These are phyloP conservation scores for Agrilus planipennis DNA, from an alignment of 1,140 invertebrate genomes.

Conservation along the genomic window DNA sequence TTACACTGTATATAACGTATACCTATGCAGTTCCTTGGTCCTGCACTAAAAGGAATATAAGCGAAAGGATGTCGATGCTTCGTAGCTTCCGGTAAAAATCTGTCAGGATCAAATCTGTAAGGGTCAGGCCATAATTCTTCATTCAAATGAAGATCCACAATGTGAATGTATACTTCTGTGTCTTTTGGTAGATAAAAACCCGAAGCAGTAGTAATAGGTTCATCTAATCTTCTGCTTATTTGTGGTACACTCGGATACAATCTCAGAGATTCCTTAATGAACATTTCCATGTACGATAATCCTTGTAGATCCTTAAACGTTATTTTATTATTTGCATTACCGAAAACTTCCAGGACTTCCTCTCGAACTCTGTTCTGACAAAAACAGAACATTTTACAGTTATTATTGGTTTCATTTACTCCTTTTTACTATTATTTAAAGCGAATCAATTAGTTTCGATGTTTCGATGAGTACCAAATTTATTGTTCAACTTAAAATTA, in stretches of 20 bases:
- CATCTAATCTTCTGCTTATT: conserved; percentile 40
- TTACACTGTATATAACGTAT: background rate
- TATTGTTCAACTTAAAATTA: background rate
- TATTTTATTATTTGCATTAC: conserved; percentile 18
- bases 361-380: conserved; percentile 13
- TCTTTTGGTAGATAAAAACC: conserved; percentile 31
- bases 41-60: conserved; percentile 17
- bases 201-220: conserved; percentile 32
- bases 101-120: conserved; percentile 48
- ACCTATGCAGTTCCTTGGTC: conserved; percentile 18
- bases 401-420: too few relatives aligned
- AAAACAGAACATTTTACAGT: conserved; percentile 2
- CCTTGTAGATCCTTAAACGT: conserved; percentile 43
- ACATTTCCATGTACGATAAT: conserved; percentile 52
- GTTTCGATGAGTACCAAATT: background rate
- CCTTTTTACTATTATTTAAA: too few relatives aligned
- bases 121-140: conserved; percentile 43
- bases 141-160: conserved; percentile 39
- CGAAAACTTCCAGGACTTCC: conserved; percentile 13
- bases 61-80: conserved; percentile 13
- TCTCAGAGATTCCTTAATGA: conserved; percentile 50
- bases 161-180: conserved; percentile 30
- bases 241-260: conserved; percentile 58
- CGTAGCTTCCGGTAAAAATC: conserved; percentile 43
- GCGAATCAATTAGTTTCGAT: too few relatives aligned